phyloP scores from a whole-genome alignment of 2,113 vertebrate genomes.

The Anhinga rufa region DNA sequence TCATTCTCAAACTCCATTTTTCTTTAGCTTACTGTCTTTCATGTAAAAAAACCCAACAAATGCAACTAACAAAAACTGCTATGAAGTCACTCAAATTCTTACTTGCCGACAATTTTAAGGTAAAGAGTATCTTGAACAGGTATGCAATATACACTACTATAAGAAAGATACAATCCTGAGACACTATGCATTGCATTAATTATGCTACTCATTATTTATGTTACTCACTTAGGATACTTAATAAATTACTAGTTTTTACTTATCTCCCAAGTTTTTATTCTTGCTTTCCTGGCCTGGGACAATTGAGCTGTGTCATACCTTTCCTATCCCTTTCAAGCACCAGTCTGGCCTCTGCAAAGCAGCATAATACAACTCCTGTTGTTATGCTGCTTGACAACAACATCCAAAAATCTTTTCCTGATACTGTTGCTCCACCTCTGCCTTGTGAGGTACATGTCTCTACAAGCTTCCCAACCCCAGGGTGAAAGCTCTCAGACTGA shows the following conservation, averaged over 20 bases:
- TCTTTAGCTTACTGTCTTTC: not conserved
- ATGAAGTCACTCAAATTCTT: not conserved
- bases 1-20: not conserved
- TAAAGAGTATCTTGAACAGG: not conserved
- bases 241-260: not conserved
- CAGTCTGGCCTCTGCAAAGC: not conserved
- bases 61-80: not conserved
- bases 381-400: not conserved
- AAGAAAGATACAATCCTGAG: not conserved
- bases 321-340: not conserved
- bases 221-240: not conserved
- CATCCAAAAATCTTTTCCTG: not conserved
- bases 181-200: not conserved
- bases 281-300: not conserved
- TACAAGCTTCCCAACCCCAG: not conserved
- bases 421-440: not conserved
- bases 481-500: not conserved
- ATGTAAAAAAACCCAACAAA: not conserved
- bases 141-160: not conserved
- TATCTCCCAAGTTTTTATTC: not conserved
- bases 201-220: not conserved
- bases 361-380: not conserved
- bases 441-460: not conserved
- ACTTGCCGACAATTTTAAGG: not conserved
- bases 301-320: not conserved